Conservation (phyloP, 2,113 vertebrate genomes). For the Myrmecobius fasciatus region DNA sequence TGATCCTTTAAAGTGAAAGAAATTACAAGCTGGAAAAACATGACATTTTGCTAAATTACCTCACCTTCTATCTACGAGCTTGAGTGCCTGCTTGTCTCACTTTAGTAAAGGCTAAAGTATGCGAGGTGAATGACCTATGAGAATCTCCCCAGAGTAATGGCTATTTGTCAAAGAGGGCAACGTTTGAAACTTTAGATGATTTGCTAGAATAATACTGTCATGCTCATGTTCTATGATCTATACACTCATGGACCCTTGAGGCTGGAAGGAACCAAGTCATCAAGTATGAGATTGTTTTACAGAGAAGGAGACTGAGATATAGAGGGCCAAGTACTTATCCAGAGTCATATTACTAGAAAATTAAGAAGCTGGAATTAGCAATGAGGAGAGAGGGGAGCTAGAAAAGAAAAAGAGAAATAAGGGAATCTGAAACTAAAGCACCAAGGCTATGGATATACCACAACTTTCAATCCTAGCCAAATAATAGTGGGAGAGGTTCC, state of each 20-base stretch:
- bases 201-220: background rate
- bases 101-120: slow-evolving; percentile 7
- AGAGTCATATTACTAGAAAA: background rate
- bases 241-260: background rate
- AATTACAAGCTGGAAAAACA: slow-evolving; percentile 75
- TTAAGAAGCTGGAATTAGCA: background rate
- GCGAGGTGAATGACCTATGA: background rate
- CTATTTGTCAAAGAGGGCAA: background rate
- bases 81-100: slow-evolving; percentile 39
- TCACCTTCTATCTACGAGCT: slow-evolving; percentile 1
- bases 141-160: background rate
- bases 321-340: background rate
- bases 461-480: background rate
- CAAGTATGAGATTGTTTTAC: background rate
- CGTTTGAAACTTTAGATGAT: background rate
- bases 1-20: slow-evolving; percentile 72
- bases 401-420: background rate
- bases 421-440: background rate
- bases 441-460: background rate
- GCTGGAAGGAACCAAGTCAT: background rate
- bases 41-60: slow-evolving; percentile 53
- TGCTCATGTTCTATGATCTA: background rate
- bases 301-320: background rate
- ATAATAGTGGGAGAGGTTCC: background rate
- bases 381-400: background rate